Evolutionary conservation across 92 coral and sea anemone species (phyloP).

Genomic region (Phenganax marumi): DNA sequence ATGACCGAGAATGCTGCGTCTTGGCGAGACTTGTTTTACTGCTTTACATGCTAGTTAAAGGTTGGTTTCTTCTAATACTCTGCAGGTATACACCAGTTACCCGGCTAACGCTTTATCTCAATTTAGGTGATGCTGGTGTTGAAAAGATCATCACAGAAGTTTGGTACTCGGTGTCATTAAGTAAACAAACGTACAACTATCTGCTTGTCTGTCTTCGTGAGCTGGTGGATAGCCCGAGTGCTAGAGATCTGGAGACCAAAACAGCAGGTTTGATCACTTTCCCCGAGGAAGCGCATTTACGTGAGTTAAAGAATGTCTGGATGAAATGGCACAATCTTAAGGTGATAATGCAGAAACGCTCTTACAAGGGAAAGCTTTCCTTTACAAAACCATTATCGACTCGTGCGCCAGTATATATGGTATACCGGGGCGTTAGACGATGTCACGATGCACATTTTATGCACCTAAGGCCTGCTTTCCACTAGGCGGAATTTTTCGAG

Average conservation of each 20-base stretch:
- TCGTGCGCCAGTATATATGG: too few relatives aligned
- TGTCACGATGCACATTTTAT: too few relatives aligned
- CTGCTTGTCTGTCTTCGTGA: constrained; percentile 51
- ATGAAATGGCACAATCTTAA: constrained; percentile 63
- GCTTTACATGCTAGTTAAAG: constrained; percentile 63
- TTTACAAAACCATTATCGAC: too few relatives aligned
- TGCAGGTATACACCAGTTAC: neutral
- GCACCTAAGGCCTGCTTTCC: too few relatives aligned
- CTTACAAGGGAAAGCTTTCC: too few relatives aligned
- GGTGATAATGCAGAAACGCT: neutral
- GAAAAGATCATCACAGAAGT: constrained; percentile 66
- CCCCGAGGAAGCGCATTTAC: constrained; percentile 42
- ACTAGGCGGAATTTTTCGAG: too few relatives aligned
- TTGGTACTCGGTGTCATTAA: constrained; percentile 71
- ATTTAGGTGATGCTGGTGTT: constrained; percentile 19
- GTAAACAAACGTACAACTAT: constrained; percentile 46
- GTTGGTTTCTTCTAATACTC: constrained; percentile 32
- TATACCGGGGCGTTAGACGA: too few relatives aligned
- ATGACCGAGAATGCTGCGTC: constrained; percentile 63
- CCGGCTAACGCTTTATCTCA: neutral
- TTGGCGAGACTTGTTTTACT: constrained; percentile 71
- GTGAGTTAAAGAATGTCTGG: constrained; percentile 57
- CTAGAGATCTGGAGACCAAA: constrained; percentile 45
- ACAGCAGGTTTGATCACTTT: constrained; percentile 59
- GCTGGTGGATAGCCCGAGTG: constrained; percentile 44